These are phyloP conservation scores for Lasioglossum villosulum DNA, from an alignment of 2,888 invertebrate species.

Conservation along the genomic window DNA sequence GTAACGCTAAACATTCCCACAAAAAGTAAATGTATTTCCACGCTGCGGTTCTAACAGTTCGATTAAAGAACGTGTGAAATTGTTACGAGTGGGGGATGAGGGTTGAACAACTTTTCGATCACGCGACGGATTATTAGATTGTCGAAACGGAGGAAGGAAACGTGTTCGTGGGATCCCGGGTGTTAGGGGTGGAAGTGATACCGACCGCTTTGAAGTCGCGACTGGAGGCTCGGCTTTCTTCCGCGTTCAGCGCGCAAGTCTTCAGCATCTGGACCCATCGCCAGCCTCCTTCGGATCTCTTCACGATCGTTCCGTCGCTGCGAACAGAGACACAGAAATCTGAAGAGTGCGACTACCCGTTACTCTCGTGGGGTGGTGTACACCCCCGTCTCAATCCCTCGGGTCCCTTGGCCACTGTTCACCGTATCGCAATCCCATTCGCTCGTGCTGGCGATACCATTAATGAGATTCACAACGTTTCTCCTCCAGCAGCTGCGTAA, in stretches of 20 bases:
- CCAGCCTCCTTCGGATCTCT: slow-evolving; percentile 94
- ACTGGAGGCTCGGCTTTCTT: slow-evolving; percentile 94
- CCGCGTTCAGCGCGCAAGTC: slow-evolving; percentile 91
- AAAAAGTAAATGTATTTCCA: background rate
- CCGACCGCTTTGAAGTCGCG: slow-evolving; percentile 93
- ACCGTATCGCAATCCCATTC: slow-evolving; percentile 16
- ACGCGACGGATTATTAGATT: background rate
- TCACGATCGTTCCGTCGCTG: slow-evolving; percentile 96
- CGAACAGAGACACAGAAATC: slow-evolving; percentile 60
- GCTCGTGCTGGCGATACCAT: slow-evolving; percentile 33
- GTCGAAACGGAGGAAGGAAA: background rate
- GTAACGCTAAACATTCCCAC: background rate
- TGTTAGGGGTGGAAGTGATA: slow-evolving; percentile 62
- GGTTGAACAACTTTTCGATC: background rate
- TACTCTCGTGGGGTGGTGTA: slow-evolving; percentile 6
- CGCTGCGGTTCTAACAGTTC: background rate
- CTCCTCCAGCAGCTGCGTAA: slow-evolving; percentile 14
- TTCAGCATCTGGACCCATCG: slow-evolving; percentile 93
- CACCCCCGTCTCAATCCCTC: slow-evolving; percentile 14
- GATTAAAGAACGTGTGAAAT: background rate
- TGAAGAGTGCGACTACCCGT: slow-evolving; percentile 46
- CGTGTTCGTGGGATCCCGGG: background rate
- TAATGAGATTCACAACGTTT: slow-evolving; percentile 46
- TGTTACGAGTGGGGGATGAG: background rate
- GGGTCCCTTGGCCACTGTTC: background rate